Percentiles rank a stretch among this genome's conserved stretches.
Conservation (phyloP, 1,140 invertebrate genomes). For the Drosophila auraria region DNA sequence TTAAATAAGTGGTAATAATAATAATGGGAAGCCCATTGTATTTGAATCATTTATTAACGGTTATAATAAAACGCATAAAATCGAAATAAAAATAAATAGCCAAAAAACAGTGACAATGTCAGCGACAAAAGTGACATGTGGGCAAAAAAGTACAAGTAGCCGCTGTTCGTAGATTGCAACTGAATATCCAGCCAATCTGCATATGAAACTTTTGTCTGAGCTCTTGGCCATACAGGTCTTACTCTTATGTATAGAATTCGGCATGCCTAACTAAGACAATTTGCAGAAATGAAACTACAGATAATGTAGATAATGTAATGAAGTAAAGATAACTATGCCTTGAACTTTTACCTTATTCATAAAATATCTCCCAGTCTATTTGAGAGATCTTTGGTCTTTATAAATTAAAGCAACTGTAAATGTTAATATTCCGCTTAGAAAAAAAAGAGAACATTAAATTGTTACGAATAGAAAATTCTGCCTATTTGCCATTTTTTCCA, state of each 20-base stretch:
- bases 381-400: not conserved
- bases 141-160: no score
- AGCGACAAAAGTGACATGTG: no score
- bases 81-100: not conserved
- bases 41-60: constrained; percentile 51
- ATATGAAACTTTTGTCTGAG: not conserved
- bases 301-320: not conserved
- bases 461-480: not conserved
- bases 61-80: constrained; percentile 37
- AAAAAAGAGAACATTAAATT: not conserved
- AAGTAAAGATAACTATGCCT: not conserved
- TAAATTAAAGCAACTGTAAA: not conserved
- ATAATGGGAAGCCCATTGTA: constrained; percentile 68
- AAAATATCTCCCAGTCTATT: not conserved
- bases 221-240: no score
- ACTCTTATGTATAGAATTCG: no score
- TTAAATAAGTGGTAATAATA: constrained; percentile 12
- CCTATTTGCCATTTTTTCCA: not conserved
- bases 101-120: no score
- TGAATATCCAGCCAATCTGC: not conserved
- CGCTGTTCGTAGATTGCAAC: not conserved
- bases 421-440: not conserved
- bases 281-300: not conserved
- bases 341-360: no score
- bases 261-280: fast-evolving